These are phyloP conservation scores for Rallus limicola DNA, from an alignment of 2,113 vertebrate species.

Conservation along the genomic window DNA sequence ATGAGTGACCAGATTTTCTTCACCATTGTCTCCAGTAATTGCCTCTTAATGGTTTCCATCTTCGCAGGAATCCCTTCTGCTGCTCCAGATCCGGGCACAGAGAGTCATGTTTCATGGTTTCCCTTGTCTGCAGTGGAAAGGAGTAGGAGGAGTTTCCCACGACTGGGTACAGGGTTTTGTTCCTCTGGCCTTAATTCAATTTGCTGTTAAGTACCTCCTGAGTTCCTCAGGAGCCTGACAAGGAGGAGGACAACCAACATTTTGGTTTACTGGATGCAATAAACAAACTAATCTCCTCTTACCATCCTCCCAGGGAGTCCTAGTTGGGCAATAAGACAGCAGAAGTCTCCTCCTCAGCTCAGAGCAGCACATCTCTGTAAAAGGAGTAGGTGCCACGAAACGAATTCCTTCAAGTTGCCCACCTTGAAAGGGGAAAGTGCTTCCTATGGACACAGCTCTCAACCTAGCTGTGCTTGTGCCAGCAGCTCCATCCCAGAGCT, in stretches of 20 bases:
- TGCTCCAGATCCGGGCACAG: neutral
- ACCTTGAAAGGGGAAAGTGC: neutral
- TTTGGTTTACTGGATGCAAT: neutral
- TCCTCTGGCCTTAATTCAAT: conserved; percentile 42
- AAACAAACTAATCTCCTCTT: conserved; percentile 36
- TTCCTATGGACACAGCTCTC: neutral
- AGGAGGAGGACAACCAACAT: conserved; percentile 2
- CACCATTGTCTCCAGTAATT: conserved; percentile 36
- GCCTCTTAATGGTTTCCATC: conserved; percentile 48
- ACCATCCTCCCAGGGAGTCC: neutral
- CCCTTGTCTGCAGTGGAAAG: conserved; percentile 21
- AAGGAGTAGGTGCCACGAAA: neutral
- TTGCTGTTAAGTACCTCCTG: conserved; percentile 30
- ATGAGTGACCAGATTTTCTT: conserved; percentile 25
- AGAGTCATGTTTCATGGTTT: conserved; percentile 53
- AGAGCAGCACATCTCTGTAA: neutral
- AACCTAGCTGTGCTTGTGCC: fast-evolving
- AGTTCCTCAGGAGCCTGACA: conserved; percentile 9
- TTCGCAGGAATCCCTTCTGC: neutral
- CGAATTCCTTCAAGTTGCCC: neutral
- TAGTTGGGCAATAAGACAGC: neutral
- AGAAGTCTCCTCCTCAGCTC: neutral
- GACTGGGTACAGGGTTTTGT: neutral
- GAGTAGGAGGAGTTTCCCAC: conserved; percentile 54
- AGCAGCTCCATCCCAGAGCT: neutral